These are phyloP conservation scores for Riptortus pedestris DNA, from an alignment of 1,140 invertebrate species.

Conservation along the genomic window DNA sequence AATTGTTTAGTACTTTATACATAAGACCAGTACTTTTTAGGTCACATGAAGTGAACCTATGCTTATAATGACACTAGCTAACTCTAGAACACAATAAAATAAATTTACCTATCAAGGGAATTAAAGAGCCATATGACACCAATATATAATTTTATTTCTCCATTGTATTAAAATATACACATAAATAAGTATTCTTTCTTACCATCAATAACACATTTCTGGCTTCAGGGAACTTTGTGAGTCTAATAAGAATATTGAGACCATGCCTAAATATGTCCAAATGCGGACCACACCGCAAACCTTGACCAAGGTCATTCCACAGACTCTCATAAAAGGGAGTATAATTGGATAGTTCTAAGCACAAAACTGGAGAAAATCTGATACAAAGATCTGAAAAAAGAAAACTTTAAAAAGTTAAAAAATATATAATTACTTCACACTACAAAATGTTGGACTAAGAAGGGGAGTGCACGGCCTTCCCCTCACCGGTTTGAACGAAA, in stretches of 20 bases:
- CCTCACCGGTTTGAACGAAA: too few species aligned
- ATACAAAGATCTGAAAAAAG: not conserved
- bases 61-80: not conserved
- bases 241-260: constrained; percentile 4
- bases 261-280: not conserved
- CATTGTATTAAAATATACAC: not conserved
- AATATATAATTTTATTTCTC: too few species aligned
- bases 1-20: too few species aligned
- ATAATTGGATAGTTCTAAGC: not conserved
- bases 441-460: too few species aligned
- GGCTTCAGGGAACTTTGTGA: not conserved
- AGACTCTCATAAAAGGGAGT: not conserved
- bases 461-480: too few species aligned
- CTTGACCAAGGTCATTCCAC: not conserved
- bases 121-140: too few species aligned
- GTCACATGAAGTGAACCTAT: not conserved
- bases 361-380: not conserved
- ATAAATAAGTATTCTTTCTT: not conserved
- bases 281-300: not conserved
- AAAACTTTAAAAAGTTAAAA: not conserved
- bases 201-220: not conserved
- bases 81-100: too few species aligned
- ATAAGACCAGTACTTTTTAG: not conserved
- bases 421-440: too few species aligned
- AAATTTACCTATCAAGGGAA: too few species aligned